Evolutionary conservation across 2,113 vertebrate genomes (phyloP).

Genomic region (Mormoops blainvillei): DNA sequence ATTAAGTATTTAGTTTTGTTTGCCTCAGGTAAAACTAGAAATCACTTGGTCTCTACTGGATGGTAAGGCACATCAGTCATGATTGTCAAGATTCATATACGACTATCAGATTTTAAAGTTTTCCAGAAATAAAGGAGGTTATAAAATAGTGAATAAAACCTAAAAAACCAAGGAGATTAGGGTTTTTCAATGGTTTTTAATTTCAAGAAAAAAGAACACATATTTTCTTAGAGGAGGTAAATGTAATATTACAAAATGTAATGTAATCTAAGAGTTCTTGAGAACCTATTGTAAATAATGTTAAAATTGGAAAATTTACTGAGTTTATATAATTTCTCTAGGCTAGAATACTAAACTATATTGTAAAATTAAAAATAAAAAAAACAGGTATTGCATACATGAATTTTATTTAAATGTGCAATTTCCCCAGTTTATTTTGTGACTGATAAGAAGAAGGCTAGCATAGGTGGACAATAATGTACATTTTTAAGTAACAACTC

Average conservation of each 20-base stretch:
- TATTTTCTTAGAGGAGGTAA: background rate
- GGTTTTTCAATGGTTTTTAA: background rate
- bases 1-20: background rate
- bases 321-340: background rate
- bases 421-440: accelerated
- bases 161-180: background rate
- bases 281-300: background rate
- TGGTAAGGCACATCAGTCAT: background rate
- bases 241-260: conserved; percentile 15
- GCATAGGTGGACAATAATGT: accelerated
- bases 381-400: background rate
- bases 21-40: background rate
- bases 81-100: background rate
- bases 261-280: background rate
- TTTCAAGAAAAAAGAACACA: background rate
- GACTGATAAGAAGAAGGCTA: background rate
- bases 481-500: background rate
- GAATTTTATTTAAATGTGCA: background rate
- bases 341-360: background rate
- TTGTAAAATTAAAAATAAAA: background rate
- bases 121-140: background rate
- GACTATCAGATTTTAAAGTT: background rate
- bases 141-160: background rate
- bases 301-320: background rate
- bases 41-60: background rate